Percentiles rank a stretch among this genome's conserved stretches.
Conservation (phyloP, 1,140 invertebrate genomes). For the Anthonomus grandis region DNA sequence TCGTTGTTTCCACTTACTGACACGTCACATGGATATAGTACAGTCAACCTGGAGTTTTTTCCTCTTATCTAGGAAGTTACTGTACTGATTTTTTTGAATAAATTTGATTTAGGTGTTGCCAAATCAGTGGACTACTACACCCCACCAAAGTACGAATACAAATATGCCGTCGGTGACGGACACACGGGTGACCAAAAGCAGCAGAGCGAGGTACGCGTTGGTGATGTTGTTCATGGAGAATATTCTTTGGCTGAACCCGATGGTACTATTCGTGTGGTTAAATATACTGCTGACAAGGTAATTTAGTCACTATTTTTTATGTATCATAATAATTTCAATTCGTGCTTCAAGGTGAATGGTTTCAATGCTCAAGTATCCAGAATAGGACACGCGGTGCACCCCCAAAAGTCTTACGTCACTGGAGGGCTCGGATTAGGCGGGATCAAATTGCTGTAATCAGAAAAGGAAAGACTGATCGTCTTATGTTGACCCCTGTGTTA, state of each 20-base stretch:
- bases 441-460: not conserved
- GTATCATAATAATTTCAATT: not conserved
- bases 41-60: not conserved
- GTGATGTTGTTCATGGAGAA: constrained; percentile 43
- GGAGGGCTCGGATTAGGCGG: not conserved
- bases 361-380: constrained; percentile 51
- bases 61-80: too few species aligned
- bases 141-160: constrained; percentile 64
- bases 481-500: too few species aligned
- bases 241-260: constrained; percentile 58
- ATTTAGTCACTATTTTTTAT: not conserved
- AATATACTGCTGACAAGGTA: constrained; percentile 57
- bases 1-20: too few species aligned
- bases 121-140: constrained; percentile 45
- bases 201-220: constrained; percentile 44
- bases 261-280: constrained; percentile 57
- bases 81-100: too few species aligned
- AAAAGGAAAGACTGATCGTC: constrained; percentile 13
- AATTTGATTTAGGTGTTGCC: not conserved
- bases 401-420: constrained; percentile 4
- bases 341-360: constrained; percentile 43
- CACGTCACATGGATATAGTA: too few species aligned
- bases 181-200: constrained; percentile 65
- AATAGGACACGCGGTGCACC: constrained; percentile 24
- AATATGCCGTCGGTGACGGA: constrained; percentile 66